Percentiles rank a stretch among this genome's conserved stretches.
These are phyloP conservation scores for Riptortus pedestris DNA, from an alignment of 1,140 invertebrate genomes.

Conservation along the genomic window DNA sequence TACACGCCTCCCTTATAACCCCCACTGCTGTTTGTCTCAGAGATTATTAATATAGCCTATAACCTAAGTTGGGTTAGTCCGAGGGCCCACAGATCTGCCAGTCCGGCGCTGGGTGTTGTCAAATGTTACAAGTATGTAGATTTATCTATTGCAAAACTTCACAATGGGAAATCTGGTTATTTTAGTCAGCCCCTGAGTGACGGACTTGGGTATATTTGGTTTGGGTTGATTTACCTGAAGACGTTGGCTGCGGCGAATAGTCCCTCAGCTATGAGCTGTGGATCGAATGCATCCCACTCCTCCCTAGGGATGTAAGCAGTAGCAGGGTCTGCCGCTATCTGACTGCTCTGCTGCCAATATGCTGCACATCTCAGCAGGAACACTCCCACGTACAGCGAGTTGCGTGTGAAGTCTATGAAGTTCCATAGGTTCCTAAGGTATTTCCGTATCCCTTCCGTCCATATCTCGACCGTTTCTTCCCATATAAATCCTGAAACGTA, in stretches of 20 bases:
- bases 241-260: slow-evolving; percentile 92
- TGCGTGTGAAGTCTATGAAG: slow-evolving; percentile 86
- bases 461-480: slow-evolving; percentile 84
- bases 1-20: too few species aligned
- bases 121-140: too few species aligned
- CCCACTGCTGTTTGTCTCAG: too few species aligned
- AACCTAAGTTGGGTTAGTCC: too few species aligned
- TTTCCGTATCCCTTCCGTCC: slow-evolving; percentile 64
- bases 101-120: too few species aligned
- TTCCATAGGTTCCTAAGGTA: slow-evolving; percentile 93
- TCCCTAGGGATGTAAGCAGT: slow-evolving; percentile 66
- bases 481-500: slow-evolving; percentile 65
- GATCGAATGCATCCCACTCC: slow-evolving; percentile 85
- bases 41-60: too few species aligned
- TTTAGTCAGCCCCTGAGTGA: too few species aligned
- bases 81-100: too few species aligned
- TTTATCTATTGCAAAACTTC: too few species aligned
- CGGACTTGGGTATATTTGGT: too few species aligned
- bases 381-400: slow-evolving; percentile 71
- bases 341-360: slow-evolving; percentile 57
- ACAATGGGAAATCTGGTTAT: too few species aligned
- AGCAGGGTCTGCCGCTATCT: slow-evolving; percentile 51
- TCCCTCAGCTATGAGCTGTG: slow-evolving; percentile 86
- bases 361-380: slow-evolving; percentile 63
- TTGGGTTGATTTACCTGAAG: slow-evolving; percentile 55